Percentiles rank a stretch among this genome's conserved stretches.
These are phyloP conservation scores for Tuberolachnus salignus DNA, from an alignment of 2,888 invertebrate genomes.

Conservation along the genomic window DNA sequence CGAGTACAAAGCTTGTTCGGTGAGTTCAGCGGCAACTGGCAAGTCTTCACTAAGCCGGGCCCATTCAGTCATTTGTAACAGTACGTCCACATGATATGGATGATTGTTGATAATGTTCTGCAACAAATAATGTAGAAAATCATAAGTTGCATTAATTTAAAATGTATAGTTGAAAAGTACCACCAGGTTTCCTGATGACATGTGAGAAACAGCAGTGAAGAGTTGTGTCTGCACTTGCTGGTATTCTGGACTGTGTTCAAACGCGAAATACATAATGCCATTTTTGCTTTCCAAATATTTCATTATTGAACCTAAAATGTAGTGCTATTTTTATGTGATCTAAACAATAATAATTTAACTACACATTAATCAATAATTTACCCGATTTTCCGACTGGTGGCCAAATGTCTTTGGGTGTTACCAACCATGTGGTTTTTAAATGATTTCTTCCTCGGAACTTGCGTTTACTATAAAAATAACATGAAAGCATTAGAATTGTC, in stretches of 20 bases:
- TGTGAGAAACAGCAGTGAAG: constrained; percentile 77
- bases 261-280: constrained; percentile 72
- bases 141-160: background rate
- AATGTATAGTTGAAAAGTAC: constrained; percentile 63
- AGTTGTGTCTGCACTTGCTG: constrained; percentile 77
- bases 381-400: constrained; percentile 73
- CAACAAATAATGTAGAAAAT: constrained; percentile 58
- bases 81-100: constrained; percentile 80
- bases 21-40: constrained; percentile 77
- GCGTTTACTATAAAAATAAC: constrained; percentile 64
- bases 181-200: constrained; percentile 79
- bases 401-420: constrained; percentile 76
- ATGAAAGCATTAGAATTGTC: no score
- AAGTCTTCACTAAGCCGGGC: constrained; percentile 80
- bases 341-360: background rate
- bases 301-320: constrained; percentile 71
- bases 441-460: constrained; percentile 68
- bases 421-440: constrained; percentile 71
- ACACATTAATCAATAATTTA: constrained; percentile 50
- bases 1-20: constrained; percentile 78
- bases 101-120: constrained; percentile 74
- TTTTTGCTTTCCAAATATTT: constrained; percentile 66
- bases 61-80: constrained; percentile 81
- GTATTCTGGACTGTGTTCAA: constrained; percentile 77
- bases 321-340: constrained; percentile 28